Evolutionary conservation across 2,888 invertebrate species (phyloP).

Genomic region (Melipona beecheii): DNA sequence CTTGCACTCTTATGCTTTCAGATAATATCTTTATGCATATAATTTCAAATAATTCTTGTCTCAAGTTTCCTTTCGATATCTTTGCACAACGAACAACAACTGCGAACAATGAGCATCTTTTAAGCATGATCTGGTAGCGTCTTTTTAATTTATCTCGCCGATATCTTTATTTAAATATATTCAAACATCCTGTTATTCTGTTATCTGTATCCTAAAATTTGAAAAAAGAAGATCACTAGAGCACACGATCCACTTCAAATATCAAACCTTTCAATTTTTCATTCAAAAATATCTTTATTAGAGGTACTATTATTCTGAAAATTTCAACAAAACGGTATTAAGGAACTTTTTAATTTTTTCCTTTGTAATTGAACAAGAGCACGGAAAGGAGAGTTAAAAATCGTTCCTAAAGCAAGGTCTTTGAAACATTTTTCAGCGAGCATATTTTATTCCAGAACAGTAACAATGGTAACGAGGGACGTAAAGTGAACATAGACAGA

Average conservation of each 20-base stretch:
- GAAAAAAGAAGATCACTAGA: background rate
- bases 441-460: background rate
- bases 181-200: background rate
- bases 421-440: background rate
- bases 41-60: background rate
- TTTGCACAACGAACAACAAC: background rate
- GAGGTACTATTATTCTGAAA: no score
- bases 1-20: background rate
- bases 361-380: background rate
- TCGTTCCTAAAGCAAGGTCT: background rate
- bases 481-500: slow-evolving; percentile 1
- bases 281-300: no score
- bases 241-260: background rate
- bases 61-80: background rate
- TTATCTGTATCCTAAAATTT: background rate
- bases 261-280: no score
- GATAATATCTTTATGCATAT: slow-evolving; percentile 1
- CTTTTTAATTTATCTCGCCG: background rate
- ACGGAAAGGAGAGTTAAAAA: background rate
- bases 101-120: background rate
- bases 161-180: background rate
- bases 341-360: background rate
- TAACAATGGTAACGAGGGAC: slow-evolving; percentile 2
- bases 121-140: background rate
- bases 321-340: no score